Evolutionary conservation across 2,113 vertebrate genomes (phyloP).

Genomic region (Marmota flaviventris): DNA sequence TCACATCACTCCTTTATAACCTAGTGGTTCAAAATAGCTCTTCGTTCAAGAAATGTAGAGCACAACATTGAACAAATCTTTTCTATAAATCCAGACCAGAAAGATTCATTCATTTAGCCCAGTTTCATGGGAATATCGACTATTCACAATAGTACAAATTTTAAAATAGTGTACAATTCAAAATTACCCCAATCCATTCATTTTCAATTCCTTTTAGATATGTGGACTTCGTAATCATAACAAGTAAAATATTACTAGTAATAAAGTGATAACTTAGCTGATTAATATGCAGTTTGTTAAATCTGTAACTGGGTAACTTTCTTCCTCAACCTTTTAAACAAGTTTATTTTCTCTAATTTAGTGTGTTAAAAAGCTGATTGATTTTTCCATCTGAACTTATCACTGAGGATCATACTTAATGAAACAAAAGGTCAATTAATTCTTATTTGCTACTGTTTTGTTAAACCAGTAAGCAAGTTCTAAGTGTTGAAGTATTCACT

Average conservation of each 20-base stretch:
- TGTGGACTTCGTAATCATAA: neutral
- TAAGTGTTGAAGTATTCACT: neutral
- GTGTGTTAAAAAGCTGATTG: conserved; percentile 50
- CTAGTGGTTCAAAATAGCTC: conserved; percentile 56
- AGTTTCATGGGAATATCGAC: neutral
- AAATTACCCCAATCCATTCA: neutral
- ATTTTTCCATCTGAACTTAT: conserved; percentile 55
- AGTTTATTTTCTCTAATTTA: conserved; percentile 65
- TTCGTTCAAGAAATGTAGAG: neutral
- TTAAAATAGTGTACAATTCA: neutral
- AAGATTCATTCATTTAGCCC: neutral
- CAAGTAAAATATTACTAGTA: neutral
- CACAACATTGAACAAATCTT: neutral
- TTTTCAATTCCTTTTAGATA: neutral
- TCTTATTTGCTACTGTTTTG: conserved; percentile 38
- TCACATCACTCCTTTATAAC: conserved; percentile 45
- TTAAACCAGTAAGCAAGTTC: conserved; percentile 23
- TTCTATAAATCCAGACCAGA: neutral
- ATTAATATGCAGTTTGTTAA: neutral
- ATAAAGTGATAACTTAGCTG: neutral
- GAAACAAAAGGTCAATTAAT: conserved; percentile 64
- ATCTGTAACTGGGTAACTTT: neutral
- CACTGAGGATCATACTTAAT: neutral
- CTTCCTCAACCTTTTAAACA: neutral
- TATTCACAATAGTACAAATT: neutral